phyloP scores from a whole-genome alignment of 2,888 invertebrate species.

The Notodromas monacha region DNA sequence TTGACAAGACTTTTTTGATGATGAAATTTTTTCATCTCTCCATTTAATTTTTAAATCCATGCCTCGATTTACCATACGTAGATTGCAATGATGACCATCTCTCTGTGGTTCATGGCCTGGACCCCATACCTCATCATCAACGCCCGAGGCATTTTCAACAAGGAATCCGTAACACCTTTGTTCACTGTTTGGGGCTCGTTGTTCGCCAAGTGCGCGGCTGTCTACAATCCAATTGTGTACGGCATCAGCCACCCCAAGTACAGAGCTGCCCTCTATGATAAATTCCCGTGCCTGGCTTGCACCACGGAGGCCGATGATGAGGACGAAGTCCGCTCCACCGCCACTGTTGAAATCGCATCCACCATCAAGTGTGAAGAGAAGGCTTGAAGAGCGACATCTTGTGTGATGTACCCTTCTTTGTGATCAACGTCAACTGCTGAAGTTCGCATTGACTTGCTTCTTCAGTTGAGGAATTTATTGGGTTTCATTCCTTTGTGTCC shows the following conservation, averaged over 20 bases:
- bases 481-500: no score
- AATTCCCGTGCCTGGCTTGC: conserved; percentile 14
- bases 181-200: conserved; percentile 15
- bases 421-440: no score
- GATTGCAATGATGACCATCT: conserved; percentile 17
- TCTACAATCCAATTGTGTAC: conserved; percentile 22
- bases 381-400: no score
- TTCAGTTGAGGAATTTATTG: no score
- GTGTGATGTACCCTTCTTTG: no score
- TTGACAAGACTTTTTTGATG: no score
- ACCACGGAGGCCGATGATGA: conserved; percentile 6
- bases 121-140: conserved; percentile 12
- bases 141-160: conserved; percentile 13
- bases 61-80: conserved; percentile 11
- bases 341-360: no score
- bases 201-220: conserved; percentile 18
- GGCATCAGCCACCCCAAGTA: conserved; percentile 11
- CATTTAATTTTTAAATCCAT: neutral
- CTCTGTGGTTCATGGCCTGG: conserved; percentile 18
- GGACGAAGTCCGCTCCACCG: conserved; percentile 5
- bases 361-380: no score
- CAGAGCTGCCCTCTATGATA: conserved; percentile 12
- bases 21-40: no score
- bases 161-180: conserved; percentile 13
- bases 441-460: no score